Evolutionary conservation across 2,888 invertebrate species (phyloP).

Genomic region (Clostera curtula): DNA sequence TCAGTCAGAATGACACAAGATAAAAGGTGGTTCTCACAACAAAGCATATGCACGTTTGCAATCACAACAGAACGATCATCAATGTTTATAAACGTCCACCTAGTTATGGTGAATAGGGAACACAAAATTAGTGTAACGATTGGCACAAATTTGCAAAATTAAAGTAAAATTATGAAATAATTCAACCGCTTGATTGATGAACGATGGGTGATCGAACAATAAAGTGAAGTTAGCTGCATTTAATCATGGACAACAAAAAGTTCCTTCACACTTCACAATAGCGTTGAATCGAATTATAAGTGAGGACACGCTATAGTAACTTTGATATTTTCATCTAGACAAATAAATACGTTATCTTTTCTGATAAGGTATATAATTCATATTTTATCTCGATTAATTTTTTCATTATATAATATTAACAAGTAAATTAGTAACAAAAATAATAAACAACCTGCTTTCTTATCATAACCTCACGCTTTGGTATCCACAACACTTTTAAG

Average conservation of each 20-base stretch:
- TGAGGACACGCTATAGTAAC: too few species aligned
- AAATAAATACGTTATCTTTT: too few species aligned
- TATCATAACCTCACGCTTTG: too few species aligned
- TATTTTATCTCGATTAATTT: too few species aligned
- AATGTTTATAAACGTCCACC: slow-evolving; percentile 34
- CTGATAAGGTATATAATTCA: too few species aligned
- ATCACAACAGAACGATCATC: slow-evolving; percentile 43
- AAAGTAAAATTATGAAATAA: slow-evolving; percentile 54
- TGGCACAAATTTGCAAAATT: slow-evolving; percentile 54
- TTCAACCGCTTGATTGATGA: slow-evolving; percentile 66
- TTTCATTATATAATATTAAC: too few species aligned
- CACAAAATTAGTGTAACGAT: slow-evolving; percentile 44
- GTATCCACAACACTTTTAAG: too few species aligned
- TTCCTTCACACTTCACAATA: slow-evolving; percentile 42
- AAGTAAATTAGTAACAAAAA: too few species aligned
- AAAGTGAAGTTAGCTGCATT: slow-evolving; percentile 55
- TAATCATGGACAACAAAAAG: slow-evolving; percentile 16
- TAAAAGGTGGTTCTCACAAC: slow-evolving; percentile 75
- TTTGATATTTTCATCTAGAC: too few species aligned
- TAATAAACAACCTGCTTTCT: too few species aligned
- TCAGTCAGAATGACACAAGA: slow-evolving; percentile 69
- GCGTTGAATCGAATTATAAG: slow-evolving; percentile 18
- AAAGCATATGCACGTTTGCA: slow-evolving; percentile 71
- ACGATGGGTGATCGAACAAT: slow-evolving; percentile 70
- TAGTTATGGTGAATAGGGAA: slow-evolving; percentile 33